Evolutionary conservation across 2,888 invertebrate species (phyloP).

Genomic region (Gryllus longicercus): DNA sequence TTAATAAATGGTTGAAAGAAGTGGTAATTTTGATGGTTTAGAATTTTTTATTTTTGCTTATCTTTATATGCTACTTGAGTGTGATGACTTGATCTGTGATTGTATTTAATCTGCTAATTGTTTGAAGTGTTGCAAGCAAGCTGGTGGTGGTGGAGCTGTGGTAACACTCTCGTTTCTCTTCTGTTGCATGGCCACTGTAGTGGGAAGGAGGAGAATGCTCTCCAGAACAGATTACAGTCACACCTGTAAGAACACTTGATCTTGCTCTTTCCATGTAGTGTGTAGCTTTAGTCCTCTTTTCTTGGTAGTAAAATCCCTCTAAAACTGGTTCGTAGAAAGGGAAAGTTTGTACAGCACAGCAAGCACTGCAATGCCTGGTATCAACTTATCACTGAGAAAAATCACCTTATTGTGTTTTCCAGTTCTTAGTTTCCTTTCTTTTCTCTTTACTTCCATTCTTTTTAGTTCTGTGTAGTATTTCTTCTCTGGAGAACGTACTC

Average conservation of each 20-base stretch:
- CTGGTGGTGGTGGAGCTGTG: slow-evolving; percentile 28
- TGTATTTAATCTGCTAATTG: slow-evolving; percentile 29
- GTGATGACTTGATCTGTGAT: slow-evolving; percentile 20
- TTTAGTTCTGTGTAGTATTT: too few relatives aligned
- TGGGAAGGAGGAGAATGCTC: slow-evolving; percentile 65
- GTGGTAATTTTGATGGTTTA: background rate
- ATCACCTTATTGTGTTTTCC: background rate
- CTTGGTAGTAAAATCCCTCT: background rate
- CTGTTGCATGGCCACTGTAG: slow-evolving; percentile 58
- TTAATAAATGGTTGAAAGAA: background rate
- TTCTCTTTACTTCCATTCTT: too few relatives aligned
- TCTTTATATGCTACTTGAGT: slow-evolving; percentile 1
- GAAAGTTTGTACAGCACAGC: background rate
- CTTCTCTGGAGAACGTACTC: too few relatives aligned
- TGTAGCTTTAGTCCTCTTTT: slow-evolving; percentile 23
- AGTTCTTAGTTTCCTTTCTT: background rate
- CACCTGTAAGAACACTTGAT: slow-evolving; percentile 57
- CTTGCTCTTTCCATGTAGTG: slow-evolving; percentile 35
- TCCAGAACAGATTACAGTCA: slow-evolving; percentile 63
- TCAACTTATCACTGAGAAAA: background rate
- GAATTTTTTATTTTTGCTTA: background rate
- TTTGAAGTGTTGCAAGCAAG: slow-evolving; percentile 27
- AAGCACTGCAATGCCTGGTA: background rate
- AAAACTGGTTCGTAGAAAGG: background rate
- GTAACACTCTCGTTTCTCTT: slow-evolving; percentile 47